Base-by-base conservation (phyloP, 2,888 invertebrate genomes). In the Monopis laevigella region DNA sequence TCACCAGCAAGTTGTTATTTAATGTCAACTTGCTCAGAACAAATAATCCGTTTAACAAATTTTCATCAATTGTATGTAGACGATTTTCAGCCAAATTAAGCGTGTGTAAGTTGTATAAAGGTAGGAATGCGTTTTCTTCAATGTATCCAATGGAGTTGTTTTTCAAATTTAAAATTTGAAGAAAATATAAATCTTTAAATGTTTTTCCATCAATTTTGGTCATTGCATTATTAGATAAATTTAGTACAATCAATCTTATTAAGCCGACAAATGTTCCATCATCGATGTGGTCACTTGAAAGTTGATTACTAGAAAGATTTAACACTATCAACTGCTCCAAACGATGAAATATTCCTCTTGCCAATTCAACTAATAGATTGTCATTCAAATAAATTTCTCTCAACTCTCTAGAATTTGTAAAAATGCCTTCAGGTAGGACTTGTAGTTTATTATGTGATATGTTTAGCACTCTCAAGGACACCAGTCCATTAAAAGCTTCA, bases 81-180 rank as follows among this genome's bases (percentile, higher is more conserved):
- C 90, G 83, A 66, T 96, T 96, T 66, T 93, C 91, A 27, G 94
- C 92, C 49, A 96, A 74, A 63, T 96, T 95, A 39, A 96, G 73
- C 4, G 93, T 93, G 66, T 94, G 92, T 51, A 96, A 78, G 68
- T 95, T 94, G 71, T 93, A 92, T 38, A 96, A 82, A 1, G 93
- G 92, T 56, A 91, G 65, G 59, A 96, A 95, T 35, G 94, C 90
- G 58, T 92, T 91, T 56, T 92, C 91, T 78, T 92, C 92, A 50
- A 94, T 89, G 58, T 89, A 91, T n/a, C 90, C 90, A 55, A 95
- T 91, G 6, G 91, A 89, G 62, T 95, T 95, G 64, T 93, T 93
- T 55, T 90, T 86, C 54, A 95, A 81, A 65, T 92, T 90, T 43
- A 95, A 82, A 48, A 92, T 92, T 82, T 93, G 93, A 43, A 95